Percentiles rank a stretch among this genome's conserved stretches.
Conservation (phyloP, 2,113 vertebrate genomes). For the Gobius niger region DNA sequence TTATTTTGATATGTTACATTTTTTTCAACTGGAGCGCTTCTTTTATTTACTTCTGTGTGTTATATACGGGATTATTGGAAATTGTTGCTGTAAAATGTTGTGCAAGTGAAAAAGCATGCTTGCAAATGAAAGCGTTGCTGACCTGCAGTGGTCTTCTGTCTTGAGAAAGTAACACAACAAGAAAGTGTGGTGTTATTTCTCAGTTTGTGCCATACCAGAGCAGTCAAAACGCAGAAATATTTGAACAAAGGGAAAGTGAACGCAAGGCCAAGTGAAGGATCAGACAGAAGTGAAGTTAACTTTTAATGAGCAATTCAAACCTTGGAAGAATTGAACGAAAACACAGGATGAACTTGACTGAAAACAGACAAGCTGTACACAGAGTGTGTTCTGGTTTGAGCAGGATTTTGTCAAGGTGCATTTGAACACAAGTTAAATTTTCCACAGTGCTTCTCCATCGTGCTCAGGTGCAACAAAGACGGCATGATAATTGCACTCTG, state of each 20-base stretch:
- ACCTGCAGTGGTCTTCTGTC: neutral
- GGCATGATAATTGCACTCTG: constrained; percentile 5
- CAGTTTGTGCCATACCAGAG: neutral
- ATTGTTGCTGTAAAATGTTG: neutral
- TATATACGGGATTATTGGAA: neutral
- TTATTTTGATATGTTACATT: neutral
- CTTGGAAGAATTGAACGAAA: no score
- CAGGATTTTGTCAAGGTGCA: neutral
- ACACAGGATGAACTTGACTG: no score
- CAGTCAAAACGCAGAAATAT: neutral
- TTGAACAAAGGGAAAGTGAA: neutral
- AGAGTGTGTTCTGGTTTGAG: neutral
- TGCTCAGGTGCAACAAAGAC: constrained; percentile 4
- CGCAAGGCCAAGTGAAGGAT: neutral
- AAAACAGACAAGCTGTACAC: neutral
- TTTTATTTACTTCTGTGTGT: neutral
- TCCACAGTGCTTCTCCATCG: neutral
- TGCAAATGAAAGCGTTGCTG: no score
- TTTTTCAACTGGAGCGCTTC: no score
- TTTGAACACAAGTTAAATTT: no score
- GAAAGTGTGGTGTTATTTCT: neutral
- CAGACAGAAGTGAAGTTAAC: neutral
- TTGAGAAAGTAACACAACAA: neutral
- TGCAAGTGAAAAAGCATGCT: neutral
- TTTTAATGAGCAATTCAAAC: no score